Base-by-base conservation (phyloP, 2,797 vertebrate genomes). In the Chaunax sp. region DNA sequence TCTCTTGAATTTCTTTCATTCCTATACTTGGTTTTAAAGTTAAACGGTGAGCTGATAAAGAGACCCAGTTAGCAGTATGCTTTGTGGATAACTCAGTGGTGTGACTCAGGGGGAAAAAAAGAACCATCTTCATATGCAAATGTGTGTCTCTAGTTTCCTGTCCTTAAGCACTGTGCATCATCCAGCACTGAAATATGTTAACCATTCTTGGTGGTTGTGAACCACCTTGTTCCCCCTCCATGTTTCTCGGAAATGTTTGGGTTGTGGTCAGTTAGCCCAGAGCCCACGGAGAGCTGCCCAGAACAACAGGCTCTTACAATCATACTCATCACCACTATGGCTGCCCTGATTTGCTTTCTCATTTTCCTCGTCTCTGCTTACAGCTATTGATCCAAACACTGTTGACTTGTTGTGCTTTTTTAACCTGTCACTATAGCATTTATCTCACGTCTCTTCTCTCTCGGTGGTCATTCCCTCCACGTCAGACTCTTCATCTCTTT, bases 191-290 rank as follows among this genome's bases (percentile, higher is more conserved):
- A 71, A 65, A 30, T 40, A 59, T 66, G 65, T 12, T 1, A 82
- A 59, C 68, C 64, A 74, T 81, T 51, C 50, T 81, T 64, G 33
- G 69, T 65, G 80, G 76, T 72, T 82, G 80, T 2, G 60, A 77
- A 47, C 74, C 49, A 86, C 75, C 81, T 69, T 59, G 62, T 81
- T 83, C 72, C 66, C 35, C 72, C 70, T 81, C 62, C 49, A 33
- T 64, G 63, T 85, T 88, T 87, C 80, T 83, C 74, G 81, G 76
- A 89, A 86, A 64, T 60, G 18, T 69, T 68, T n/a, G 26, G n/a
- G 35, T 25, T 82, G 83, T 70, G 84, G 80, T 84, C 35, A 41
- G 55, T 56, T 20, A 50, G 35, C 59, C 43, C 45, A 26, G 54
- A 45, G 22, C 46, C 20, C 51, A 25, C 49, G 41, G 28, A 71